These are phyloP conservation scores for Zenarchopterus dispar DNA, from an alignment of 2,797 vertebrate genomes.

Conservation along the genomic window DNA sequence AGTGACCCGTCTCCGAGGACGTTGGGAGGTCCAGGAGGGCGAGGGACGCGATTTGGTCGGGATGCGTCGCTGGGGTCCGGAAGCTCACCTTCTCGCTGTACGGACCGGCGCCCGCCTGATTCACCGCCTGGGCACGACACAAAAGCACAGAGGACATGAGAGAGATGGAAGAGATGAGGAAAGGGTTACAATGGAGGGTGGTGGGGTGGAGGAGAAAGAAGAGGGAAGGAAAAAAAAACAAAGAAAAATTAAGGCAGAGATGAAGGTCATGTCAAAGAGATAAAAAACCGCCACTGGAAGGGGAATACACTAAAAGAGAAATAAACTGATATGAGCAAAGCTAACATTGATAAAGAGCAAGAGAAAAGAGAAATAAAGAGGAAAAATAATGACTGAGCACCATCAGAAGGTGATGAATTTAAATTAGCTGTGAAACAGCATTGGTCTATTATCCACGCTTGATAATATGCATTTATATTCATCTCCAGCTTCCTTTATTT, in stretches of 20 bases:
- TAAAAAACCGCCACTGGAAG: not conserved
- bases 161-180: not conserved
- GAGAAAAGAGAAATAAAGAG: conserved; percentile 1
- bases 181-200: not conserved
- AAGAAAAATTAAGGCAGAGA: no score
- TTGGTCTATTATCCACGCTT: conserved; percentile 5
- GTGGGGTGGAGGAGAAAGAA: not conserved
- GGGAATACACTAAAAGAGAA: conserved; percentile 2
- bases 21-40: conserved; percentile 83
- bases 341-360: conserved; percentile 1
- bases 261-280: not conserved
- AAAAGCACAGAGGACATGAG: conserved; percentile 12
- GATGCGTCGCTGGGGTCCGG: conserved; percentile 88
- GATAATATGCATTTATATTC: conserved; percentile 36
- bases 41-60: conserved; percentile 84
- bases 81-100: conserved; percentile 90
- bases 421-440: conserved; percentile 20
- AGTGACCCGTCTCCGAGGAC: conserved; percentile 71
- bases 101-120: conserved; percentile 92
- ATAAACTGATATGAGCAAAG: not conserved
- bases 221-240: not conserved
- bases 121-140: conserved; percentile 84
- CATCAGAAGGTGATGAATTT: conserved; percentile 13
- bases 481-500: conserved; percentile 14
- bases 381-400: conserved; percentile 7